A percentile compares a stretch with the other conserved stretches of the same genome.
These are phyloP conservation scores for Caretta caretta DNA, from an alignment of 2,113 vertebrate species.

Conservation along the genomic window DNA sequence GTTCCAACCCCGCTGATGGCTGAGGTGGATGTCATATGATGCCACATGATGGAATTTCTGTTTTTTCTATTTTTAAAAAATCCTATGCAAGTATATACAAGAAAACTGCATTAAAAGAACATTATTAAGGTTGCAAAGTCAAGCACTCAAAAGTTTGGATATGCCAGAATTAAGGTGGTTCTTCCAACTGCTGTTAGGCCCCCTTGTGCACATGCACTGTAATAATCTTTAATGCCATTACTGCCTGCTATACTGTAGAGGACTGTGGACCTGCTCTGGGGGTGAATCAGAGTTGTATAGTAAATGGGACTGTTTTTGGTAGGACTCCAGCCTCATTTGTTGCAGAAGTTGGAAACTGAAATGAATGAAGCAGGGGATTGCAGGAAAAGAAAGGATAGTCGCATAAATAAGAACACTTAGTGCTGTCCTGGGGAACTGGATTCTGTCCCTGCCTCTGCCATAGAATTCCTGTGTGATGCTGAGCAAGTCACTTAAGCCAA, in stretches of 20 bases:
- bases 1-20: not conserved
- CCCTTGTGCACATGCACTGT: not conserved
- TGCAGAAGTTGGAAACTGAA: no score
- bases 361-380: no score
- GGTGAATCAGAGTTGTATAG: not conserved
- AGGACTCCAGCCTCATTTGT: no score
- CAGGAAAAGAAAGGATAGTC: no score
- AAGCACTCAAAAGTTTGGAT: not conserved
- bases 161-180: not conserved
- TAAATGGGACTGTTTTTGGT: not conserved
- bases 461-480: no score
- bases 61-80: not conserved
- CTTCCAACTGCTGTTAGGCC: not conserved
- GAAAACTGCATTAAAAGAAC: not conserved
- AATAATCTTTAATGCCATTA: slow-evolving; percentile 19
- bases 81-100: not conserved
- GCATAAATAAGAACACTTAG: no score
- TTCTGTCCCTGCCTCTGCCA: no score
- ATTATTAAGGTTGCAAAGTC: not conserved
- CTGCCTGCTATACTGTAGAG: not conserved
- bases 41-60: not conserved
- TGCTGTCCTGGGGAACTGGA: no score
- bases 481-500: no score
- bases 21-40: not conserved
- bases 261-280: not conserved